Conservation (phyloP, 1,140 invertebrate species). For the Hycleus cichorii region DNA sequence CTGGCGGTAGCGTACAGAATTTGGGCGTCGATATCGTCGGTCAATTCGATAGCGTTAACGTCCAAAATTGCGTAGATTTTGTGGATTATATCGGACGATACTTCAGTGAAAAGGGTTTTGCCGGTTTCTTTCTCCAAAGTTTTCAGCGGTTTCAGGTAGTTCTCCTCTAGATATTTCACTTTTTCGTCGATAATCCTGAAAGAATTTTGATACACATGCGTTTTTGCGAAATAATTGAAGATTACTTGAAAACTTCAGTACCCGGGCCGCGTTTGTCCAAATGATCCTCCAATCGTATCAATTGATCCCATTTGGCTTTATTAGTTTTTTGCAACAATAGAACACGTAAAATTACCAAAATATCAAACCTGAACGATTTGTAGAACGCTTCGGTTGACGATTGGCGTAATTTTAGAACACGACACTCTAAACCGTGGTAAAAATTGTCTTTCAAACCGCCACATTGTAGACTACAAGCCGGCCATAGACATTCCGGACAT, state of each 20-base stretch:
- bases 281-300: constrained; percentile 62
- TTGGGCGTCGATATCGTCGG: constrained; percentile 42
- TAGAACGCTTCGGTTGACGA: neutral
- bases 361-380: constrained; percentile 49
- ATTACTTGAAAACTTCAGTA: constrained; percentile 55
- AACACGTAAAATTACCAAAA: constrained; percentile 58
- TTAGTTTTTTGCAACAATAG: constrained; percentile 54
- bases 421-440: constrained; percentile 61
- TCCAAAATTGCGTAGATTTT: constrained; percentile 58
- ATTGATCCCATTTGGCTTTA: constrained; percentile 53
- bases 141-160: constrained; percentile 45
- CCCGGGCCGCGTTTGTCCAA: constrained; percentile 55
- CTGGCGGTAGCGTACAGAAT: constrained; percentile 52
- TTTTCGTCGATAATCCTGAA: constrained; percentile 53
- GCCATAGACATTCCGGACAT: constrained; percentile 54
- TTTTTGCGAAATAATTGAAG: neutral
- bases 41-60: constrained; percentile 58
- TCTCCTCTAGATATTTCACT: constrained; percentile 52
- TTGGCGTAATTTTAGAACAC: constrained; percentile 22
- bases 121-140: constrained; percentile 18
- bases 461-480: constrained; percentile 56
- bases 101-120: constrained; percentile 27
- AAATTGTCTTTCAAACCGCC: constrained; percentile 48
- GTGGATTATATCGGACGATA: constrained; percentile 52
- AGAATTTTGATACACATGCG: constrained; percentile 29